Evolutionary conservation across 2,113 vertebrate genomes (phyloP), one percentile per base, ranked within the genome.

Genomic region (Bettongia penicillata): DNA sequence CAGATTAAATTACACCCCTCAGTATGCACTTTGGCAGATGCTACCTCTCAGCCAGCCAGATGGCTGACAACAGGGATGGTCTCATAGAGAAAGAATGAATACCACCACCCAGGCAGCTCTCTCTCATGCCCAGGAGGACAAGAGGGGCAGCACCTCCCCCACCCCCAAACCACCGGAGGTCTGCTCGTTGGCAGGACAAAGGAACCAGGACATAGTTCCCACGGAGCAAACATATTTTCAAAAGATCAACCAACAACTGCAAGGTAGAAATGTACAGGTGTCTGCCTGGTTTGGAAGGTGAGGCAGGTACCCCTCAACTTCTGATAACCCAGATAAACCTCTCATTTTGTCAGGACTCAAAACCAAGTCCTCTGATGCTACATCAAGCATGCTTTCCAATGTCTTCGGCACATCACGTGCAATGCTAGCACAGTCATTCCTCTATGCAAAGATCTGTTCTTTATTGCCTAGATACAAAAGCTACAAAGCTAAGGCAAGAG

Each of bases 1-100:
- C 55, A 97, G 96, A 97, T 97, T 98, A 96, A 92, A 57, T 51
- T 61, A 61, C 95, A 94, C 84, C 10, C 22, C 57, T 53, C 26
- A 84, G 68, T 43, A 84, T 43, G 68, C 68, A 84, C 68, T 84
- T 84, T 84, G 68, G 68, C 68, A 84, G 68, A 84, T 23, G n/a
- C 68, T 84, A 84, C 37, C n/a, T 43, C 68, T 84, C n/a, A n/a
- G n/a, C 68, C 68, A 43, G 68, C 68, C 68, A 84, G n/a, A 84
- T 84, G 68, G 68, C 68, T 84, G 68, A 84, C 68, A 84, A 84
- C 68, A 84, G 37, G n/a, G n/a, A 84, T 84, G 68, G 68, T 43
- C 68, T 84, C 68, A 84, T 43, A 43, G 68, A 84, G n/a, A 84
- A 84, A 84, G 68, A 84, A 84, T 84, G 68, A 84, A 84, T 84